Base-by-base conservation (phyloP, 2,113 vertebrate species). In the Bos javanicus region DNA sequence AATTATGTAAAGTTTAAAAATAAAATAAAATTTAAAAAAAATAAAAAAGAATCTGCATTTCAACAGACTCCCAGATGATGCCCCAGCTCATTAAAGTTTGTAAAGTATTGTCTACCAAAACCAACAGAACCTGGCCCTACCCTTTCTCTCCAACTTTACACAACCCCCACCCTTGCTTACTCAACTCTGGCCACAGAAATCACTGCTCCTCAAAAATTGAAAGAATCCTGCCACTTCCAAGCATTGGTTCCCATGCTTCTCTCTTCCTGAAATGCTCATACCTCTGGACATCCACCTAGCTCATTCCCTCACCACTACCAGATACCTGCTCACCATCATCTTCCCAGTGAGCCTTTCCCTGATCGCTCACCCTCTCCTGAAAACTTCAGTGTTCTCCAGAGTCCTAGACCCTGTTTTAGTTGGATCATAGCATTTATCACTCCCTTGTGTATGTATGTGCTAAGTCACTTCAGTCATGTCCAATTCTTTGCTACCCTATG, bases 351-450 rank as follows among this genome's bases (percentile, higher is more conserved):
- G 56, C 6, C 67, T 19, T 60, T 85, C 39, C 19, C 36, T 54
- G 3, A 57, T 5, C n/a, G 67, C 7, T 3, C 25, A 13, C 2
- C 6, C 1, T 33, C 2, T 83, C 33, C 30, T 33, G n/a, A 43
- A 48, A 94, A 71, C 19, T 8, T 7, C 2, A 30, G 4, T 48
- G 6, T n/a, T 59, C n/a, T 85, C 48, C 5, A 59, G 7, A 87
- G n/a, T 36, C 39, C 43, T 60, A n/a, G 39, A 85, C 21, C 25
- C 36, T 28, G 33, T n/a, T 86, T 88, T 59, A 26, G 62, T 25
- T 28, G n/a, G n/a, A 28, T 43, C 28, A 16, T 11, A 15, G 14
- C 2, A 43, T 90, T 87, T 64, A 56, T 46, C 50, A 80, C 21
- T 87, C 39, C 23, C 71, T 76, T 25, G 71, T 43, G 71, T 76